Evolutionary conservation across 1,140 invertebrate species (phyloP).

Genomic region (Bradynema listronoti): DNA sequence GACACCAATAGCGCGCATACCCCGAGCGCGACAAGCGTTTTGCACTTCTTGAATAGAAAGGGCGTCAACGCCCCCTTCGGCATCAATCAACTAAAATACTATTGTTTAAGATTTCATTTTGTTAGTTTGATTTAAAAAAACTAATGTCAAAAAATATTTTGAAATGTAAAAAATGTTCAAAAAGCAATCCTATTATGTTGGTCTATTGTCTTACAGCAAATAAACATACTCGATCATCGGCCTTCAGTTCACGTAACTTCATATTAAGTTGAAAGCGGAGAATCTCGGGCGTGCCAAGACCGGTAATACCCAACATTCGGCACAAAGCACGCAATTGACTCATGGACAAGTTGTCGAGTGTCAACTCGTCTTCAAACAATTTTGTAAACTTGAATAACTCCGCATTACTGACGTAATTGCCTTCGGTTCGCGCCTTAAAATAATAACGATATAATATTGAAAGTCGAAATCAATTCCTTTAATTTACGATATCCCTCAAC

Average conservation of each 20-base stretch:
- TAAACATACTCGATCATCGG: conserved; percentile 75
- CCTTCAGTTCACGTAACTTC: conserved; percentile 78
- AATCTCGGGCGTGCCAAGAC: conserved; percentile 80
- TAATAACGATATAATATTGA: conserved; percentile 7
- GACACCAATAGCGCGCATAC: conserved; percentile 92
- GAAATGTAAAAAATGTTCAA: no score
- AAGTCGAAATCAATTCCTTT: not conserved
- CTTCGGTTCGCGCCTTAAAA: conserved; percentile 65
- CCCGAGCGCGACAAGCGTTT: conserved; percentile 80
- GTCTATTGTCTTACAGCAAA: not conserved
- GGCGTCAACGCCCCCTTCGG: conserved; percentile 79
- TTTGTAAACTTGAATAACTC: conserved; percentile 75
- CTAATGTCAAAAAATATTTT: not conserved
- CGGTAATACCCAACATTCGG: conserved; percentile 76
- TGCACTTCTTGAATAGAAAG: conserved; percentile 84
- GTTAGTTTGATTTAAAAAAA: not conserved
- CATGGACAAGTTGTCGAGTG: conserved; percentile 81
- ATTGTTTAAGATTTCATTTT: not conserved
- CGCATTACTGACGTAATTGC: conserved; percentile 74
- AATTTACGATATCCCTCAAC: no score
- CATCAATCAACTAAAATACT: conserved; percentile 72
- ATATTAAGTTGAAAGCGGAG: conserved; percentile 84
- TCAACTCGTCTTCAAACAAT: conserved; percentile 96
- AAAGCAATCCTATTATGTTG: not conserved
- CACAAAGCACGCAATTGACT: conserved; percentile 85